These are phyloP conservation scores for Chelonus insularis DNA, from an alignment of 1,140 invertebrate species.

Conservation along the genomic window DNA sequence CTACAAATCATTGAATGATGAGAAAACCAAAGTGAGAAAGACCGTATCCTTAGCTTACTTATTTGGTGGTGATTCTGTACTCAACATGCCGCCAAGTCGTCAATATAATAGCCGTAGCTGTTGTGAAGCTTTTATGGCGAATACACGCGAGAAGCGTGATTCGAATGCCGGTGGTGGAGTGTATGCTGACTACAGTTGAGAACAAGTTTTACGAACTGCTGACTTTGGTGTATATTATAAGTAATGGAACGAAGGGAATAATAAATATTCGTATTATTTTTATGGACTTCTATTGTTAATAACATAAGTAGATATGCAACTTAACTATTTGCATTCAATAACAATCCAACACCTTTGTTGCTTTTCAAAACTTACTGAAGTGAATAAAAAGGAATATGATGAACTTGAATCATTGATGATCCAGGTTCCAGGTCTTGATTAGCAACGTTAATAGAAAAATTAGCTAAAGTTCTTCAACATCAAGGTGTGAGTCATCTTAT, in stretches of 20 bases:
- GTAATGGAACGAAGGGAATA: conserved; percentile 13
- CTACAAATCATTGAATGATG: conserved; percentile 1
- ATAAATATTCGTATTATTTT: no score
- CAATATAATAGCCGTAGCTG: conserved; percentile 23
- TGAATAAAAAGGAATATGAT: no score
- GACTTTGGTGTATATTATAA: conserved; percentile 22
- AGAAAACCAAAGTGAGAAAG: conserved; percentile 2
- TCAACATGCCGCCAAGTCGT: conserved; percentile 12
- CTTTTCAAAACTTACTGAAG: no score
- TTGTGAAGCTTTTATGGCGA: conserved; percentile 22
- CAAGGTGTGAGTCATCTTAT: conserved; percentile 29
- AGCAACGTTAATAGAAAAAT: no score
- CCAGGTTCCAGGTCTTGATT: no score
- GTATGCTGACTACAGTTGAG: not conserved
- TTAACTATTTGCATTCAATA: no score
- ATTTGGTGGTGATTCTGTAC: not conserved
- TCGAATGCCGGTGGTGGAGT: conserved; percentile 20
- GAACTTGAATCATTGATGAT: no score
- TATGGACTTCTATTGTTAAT: no score
- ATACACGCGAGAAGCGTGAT: conserved; percentile 26
- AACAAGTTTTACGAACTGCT: conserved; percentile 34
- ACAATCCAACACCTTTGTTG: no score
- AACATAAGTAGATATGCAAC: no score
- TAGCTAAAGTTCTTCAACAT: no score
- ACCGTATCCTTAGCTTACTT: not conserved